Percentiles rank a stretch among this genome's conserved stretches.
These are phyloP conservation scores for Pygoscelis adeliae DNA, from an alignment of 2,113 vertebrate genomes.

Conservation along the genomic window DNA sequence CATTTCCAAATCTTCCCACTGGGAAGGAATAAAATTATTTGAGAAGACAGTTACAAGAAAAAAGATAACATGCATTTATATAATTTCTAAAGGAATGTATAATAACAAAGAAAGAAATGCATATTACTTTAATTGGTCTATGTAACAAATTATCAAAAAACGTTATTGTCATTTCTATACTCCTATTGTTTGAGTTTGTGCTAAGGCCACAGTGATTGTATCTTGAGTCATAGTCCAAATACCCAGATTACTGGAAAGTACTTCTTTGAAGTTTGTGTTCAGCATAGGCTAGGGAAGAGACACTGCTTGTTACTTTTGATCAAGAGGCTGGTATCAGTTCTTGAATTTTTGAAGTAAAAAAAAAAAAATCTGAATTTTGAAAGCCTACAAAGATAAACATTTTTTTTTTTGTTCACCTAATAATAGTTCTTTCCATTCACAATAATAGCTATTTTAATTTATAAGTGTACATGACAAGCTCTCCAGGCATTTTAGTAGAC, in stretches of 20 bases:
- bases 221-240: not conserved
- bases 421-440: not conserved
- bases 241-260: not conserved
- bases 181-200: not conserved
- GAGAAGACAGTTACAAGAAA: not conserved
- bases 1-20: not conserved
- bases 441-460: not conserved
- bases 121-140: not conserved
- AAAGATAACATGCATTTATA: not conserved
- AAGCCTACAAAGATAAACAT: not conserved
- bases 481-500: not conserved
- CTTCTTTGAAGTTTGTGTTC: not conserved
- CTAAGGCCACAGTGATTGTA: not conserved
- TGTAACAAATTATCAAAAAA: not conserved
- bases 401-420: not conserved
- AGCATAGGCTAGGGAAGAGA: not conserved
- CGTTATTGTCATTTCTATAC: not conserved
- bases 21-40: not conserved
- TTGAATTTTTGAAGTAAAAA: not conserved
- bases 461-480: not conserved
- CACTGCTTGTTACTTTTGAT: not conserved
- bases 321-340: not conserved
- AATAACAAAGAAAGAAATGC: not conserved
- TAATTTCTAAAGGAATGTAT: not conserved
- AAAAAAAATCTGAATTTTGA: not conserved